Evolutionary conservation across 2,797 vertebrate genomes (phyloP), one percentile per base, ranked within the genome.

Genomic region (Vultur gryphus): DNA sequence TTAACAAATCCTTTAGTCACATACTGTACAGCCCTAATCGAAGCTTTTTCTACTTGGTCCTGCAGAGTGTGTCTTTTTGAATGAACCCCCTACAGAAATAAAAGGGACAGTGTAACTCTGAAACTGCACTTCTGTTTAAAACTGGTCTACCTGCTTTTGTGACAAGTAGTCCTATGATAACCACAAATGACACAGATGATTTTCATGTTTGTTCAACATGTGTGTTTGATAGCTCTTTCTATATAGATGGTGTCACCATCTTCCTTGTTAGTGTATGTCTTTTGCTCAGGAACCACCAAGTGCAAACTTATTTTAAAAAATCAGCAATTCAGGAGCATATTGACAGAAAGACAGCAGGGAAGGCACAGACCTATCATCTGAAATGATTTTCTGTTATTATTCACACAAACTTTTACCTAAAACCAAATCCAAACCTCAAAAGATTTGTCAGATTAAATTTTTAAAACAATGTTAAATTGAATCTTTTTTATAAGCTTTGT

Each of bases 1-100:
- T 96, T 96, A 94, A 82, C 59, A 79, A 84, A 96, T 97, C 90
- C 92, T 95, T 97, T 90, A 96, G 95, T 95, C 92, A 89, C 87
- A 61, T 79, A 73, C 81, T 91, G 72, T 81, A 87, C 86, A 82
- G 75, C 43, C 48, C 78, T 94, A 91, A 95, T 97, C 81, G 62
- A 94, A 96, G 71, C 54, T 75, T 79, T 85, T 87, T 95, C 66
- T 64, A 33, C 24, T n/a, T 29, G n/a, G 59, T 88, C 79, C 91
- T 81, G 62, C 29, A 41, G 82, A 76, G 81, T 78, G 28, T 91
- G 41, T 78, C 79, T 85, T 92, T 85, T 93, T 82, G 89, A 96
- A 81, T 77, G 64, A 89, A 66, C 58, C 80, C 89, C 70, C 93
- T 72, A 90, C 90, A 86, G 95, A 95, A 97, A 95, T 96, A 87